phyloP scores from a whole-genome alignment of 1,140 invertebrate genomes.

The Physella acuta region DNA sequence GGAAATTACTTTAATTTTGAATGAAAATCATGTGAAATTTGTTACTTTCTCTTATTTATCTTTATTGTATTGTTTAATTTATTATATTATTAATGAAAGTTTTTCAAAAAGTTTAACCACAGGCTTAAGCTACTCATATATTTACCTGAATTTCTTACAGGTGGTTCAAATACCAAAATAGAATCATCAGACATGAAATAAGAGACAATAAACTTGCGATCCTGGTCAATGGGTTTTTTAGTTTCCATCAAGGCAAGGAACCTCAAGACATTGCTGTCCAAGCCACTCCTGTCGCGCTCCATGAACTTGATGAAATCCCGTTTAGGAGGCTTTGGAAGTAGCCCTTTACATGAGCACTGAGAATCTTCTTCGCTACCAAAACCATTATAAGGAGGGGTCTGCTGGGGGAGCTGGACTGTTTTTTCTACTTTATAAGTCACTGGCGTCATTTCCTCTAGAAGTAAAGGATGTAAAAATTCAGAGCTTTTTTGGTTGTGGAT shows the following conservation, averaged over 20 bases:
- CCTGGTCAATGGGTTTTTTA: constrained; percentile 69
- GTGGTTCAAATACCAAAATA: constrained; percentile 76
- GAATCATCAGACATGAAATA: constrained; percentile 83
- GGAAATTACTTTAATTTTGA: no score
- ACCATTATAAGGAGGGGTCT: constrained; percentile 60
- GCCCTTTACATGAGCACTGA: constrained; percentile 56
- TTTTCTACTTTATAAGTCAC: constrained; percentile 42
- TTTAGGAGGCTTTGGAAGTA: constrained; percentile 58
- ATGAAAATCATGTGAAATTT: no score
- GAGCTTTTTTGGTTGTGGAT: no score
- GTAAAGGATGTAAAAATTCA: no score
- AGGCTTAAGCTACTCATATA: no score
- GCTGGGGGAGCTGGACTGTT: background rate
- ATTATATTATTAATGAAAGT: no score
- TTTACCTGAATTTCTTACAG: constrained; percentile 73
- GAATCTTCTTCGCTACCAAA: constrained; percentile 62
- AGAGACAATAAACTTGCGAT: constrained; percentile 77
- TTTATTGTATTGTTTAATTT: no score
- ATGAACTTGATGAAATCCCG: constrained; percentile 61
- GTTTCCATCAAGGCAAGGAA: constrained; percentile 77
- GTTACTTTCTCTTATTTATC: no score
- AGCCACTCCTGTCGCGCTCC: constrained; percentile 65
- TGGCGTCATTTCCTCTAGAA: constrained; percentile 51
- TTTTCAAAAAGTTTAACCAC: no score
- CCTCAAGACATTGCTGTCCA: constrained; percentile 76